Base-by-base conservation (phyloP, 2,113 vertebrate species). In the Anguilla rostrata region DNA sequence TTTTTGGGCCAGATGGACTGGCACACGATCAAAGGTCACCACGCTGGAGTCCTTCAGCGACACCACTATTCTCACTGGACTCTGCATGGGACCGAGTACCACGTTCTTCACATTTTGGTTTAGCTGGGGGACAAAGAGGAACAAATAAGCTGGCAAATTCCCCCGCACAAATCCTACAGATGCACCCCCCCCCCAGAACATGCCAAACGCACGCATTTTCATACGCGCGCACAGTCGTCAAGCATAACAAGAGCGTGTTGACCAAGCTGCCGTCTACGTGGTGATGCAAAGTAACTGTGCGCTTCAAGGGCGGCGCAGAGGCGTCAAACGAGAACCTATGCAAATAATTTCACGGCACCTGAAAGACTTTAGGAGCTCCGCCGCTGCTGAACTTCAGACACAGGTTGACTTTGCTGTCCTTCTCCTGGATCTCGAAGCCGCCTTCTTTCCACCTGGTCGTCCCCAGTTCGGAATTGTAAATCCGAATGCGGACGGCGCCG, bases 401-500 rank as follows among this genome's bases (percentile, higher is more conserved):
- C 39, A 99, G 94, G 90, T 90, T 97, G 87, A 97, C 94, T 96
- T 97, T 99, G 93, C 95, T 99, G 87, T 99, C 98, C 91, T 97
- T 99, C 92, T 99, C 98, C 86, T 97, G 94, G 84, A 99, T 97
- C 94, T 99, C 98, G 94, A 99, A 98, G 20, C 95, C 96, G 56
- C 98, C 98, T 90, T 99, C 98, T 93, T 95, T 99, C 98, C 98
- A 99, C 63, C 95, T 97, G 9, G 97, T 97, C 91, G 97, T 97
- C 14, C 98, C 98, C 57, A 97, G 92, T 15, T 98, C 97, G 12
- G 97, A 88, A 90, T 97, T 97, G 88, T 89, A 94, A 82, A 98
- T 92, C 89, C 98, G 97, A 87, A 99, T 96, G 84, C 92, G 94
- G 1, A 96, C 90, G 57, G 85, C 80, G 29, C 90, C 95, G 39